These are phyloP conservation scores for Ptychadena robeensis DNA, from an alignment of 2,797 vertebrate species.

Conservation along the genomic window DNA sequence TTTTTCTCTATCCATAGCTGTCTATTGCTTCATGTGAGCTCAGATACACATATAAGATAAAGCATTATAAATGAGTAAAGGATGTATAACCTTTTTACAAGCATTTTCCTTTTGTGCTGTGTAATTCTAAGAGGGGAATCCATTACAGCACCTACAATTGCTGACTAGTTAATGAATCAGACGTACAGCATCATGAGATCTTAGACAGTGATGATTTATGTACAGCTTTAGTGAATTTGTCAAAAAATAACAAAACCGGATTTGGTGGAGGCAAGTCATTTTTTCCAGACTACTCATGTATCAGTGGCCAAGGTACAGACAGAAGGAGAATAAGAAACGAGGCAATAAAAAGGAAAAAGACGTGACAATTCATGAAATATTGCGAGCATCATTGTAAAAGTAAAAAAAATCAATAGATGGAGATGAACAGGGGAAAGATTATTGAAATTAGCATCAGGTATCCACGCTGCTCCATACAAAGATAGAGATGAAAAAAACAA, in stretches of 20 bases:
- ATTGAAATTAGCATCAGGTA: conserved; percentile 22
- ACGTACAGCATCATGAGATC: neutral
- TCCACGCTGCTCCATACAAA: neutral
- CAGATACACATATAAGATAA: conserved; percentile 29
- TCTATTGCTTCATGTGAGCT: conserved; percentile 10
- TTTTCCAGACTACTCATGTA: neutral
- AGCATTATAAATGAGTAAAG: conserved; percentile 12
- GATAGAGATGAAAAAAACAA: conserved; percentile 18
- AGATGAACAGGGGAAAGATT: conserved; percentile 21
- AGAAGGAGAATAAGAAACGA: neutral
- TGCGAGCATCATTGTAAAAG: neutral
- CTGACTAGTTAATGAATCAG: conserved; percentile 36
- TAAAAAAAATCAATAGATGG: conserved; percentile 22
- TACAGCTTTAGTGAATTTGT: conserved; percentile 24
- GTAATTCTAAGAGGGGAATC: conserved; percentile 20
- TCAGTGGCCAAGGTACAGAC: neutral
- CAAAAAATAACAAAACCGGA: conserved; percentile 17
- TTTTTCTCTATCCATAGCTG: neutral
- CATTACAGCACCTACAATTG: conserved; percentile 9
- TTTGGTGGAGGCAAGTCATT: neutral
- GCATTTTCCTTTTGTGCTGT: conserved; percentile 19
- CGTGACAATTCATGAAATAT: conserved; percentile 4
- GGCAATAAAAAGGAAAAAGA: conserved; percentile 5
- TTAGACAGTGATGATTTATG: conserved; percentile 10
- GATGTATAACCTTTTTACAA: conserved; percentile 1